Conservation (phyloP, 2,888 invertebrate species). For the Drosophila eohydei region DNA sequence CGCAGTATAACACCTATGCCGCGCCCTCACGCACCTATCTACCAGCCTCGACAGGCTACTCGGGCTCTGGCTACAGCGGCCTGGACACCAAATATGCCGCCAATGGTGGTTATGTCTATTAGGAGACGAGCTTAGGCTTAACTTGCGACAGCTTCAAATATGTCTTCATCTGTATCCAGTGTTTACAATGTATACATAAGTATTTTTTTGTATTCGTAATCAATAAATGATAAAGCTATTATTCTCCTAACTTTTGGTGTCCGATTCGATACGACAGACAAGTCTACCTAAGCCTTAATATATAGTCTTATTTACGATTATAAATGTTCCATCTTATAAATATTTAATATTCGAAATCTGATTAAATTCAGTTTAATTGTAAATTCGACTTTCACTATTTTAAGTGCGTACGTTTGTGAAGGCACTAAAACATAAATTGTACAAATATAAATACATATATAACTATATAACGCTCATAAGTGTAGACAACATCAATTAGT, state of each 20-base stretch:
- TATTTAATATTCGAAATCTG: neutral
- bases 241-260: neutral
- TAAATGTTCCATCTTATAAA: too few relatives aligned
- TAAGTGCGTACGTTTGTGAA: neutral
- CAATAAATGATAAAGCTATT: neutral
- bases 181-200: neutral
- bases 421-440: neutral
- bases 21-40: constrained; percentile 61
- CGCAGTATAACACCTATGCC: constrained; percentile 58
- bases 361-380: constrained; percentile 3
- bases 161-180: constrained; percentile 1
- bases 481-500: neutral
- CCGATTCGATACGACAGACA: neutral
- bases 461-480: neutral
- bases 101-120: constrained; percentile 81
- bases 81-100: constrained; percentile 76
- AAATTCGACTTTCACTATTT: neutral
- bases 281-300: too few relatives aligned
- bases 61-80: constrained; percentile 45
- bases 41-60: constrained; percentile 44
- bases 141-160: neutral
- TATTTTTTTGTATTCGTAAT: neutral
- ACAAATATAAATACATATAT: constrained; percentile 10
- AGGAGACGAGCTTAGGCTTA: constrained; percentile 21
- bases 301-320: too few relatives aligned